These are phyloP conservation scores for Tholera decimalis DNA, from an alignment of 2,888 invertebrate species.

Conservation along the genomic window DNA sequence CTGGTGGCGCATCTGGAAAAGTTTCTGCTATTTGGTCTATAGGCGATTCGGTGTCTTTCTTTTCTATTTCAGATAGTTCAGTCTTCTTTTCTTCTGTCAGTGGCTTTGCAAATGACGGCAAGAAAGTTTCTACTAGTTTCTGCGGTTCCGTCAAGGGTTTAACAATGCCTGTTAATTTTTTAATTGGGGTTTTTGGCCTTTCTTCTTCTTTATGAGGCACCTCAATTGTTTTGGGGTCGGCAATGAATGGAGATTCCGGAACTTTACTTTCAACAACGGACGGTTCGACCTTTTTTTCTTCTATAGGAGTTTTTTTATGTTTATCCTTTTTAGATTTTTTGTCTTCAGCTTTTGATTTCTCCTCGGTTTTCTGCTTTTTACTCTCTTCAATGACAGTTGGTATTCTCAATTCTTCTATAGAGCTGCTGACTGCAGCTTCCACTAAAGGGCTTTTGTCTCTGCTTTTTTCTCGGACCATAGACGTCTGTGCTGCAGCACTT, in stretches of 20 bases:
- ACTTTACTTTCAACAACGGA: slow-evolving; percentile 2
- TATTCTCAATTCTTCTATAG: slow-evolving; percentile 12
- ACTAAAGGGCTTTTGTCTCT: slow-evolving; percentile 12
- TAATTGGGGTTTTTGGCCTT: background rate
- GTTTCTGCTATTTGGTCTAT: slow-evolving; percentile 35
- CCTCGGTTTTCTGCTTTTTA: slow-evolving; percentile 1
- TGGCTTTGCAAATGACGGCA: slow-evolving; percentile 13
- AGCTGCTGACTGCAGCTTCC: background rate
- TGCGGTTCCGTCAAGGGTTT: slow-evolving; percentile 29
- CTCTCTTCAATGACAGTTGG: slow-evolving; percentile 3
- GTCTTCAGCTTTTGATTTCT: slow-evolving; percentile 19
- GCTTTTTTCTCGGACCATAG: background rate
- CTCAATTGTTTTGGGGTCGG: slow-evolving; percentile 13
- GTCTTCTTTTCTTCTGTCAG: slow-evolving; percentile 29
- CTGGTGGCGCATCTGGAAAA: slow-evolving; percentile 61
- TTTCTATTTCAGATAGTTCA: slow-evolving; percentile 9
- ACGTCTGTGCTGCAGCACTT: background rate
- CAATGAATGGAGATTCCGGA: background rate
- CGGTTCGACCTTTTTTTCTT: slow-evolving; percentile 24
- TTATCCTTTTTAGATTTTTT: slow-evolving; percentile 29
- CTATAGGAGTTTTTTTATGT: slow-evolving; percentile 22
- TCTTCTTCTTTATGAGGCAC: slow-evolving; percentile 1
- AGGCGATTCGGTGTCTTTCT: slow-evolving; percentile 21
- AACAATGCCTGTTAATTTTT: background rate
- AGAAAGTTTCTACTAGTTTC: slow-evolving; percentile 16